These are phyloP conservation scores for Smittia aterrima DNA, from an alignment of 2,888 invertebrate species.

Conservation along the genomic window DNA sequence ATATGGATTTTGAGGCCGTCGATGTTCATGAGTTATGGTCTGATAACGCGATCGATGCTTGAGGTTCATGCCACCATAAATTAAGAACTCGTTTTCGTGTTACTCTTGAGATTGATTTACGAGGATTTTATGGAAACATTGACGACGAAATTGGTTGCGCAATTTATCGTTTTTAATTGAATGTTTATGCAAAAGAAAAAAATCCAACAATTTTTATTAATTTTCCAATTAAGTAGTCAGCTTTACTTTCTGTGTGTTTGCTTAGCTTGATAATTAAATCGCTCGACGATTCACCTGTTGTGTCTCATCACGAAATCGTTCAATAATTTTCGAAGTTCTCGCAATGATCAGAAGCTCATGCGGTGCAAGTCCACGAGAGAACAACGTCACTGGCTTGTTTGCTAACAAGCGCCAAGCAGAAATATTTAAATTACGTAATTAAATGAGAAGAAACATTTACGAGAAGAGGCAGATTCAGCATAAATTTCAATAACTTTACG, in stretches of 20 bases:
- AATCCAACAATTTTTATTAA: not conserved
- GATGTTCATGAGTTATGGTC: constrained; percentile 22
- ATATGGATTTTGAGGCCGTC: constrained; percentile 31
- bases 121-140: not conserved
- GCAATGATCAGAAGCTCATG: not conserved
- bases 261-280: not conserved
- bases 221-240: not conserved
- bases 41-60: constrained; percentile 24
- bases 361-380: not conserved
- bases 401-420: not conserved
- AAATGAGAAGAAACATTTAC: not conserved
- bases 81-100: constrained; percentile 14
- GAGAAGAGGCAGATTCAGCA: constrained; percentile 24
- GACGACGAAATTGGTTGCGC: not conserved
- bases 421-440: constrained; percentile 8
- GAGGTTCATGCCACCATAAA: constrained; percentile 34
- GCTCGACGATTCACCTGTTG: not conserved
- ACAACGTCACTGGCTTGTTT: not conserved
- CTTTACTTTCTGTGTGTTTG: not conserved
- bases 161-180: constrained; percentile 5
- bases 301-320: not conserved
- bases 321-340: not conserved
- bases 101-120: not conserved
- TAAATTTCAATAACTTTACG: constrained; percentile 37
- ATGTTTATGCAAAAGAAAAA: constrained; percentile 9